phyloP scores from a whole-genome alignment of 1,140 invertebrate genomes.

The Zaprionus capensis region DNA sequence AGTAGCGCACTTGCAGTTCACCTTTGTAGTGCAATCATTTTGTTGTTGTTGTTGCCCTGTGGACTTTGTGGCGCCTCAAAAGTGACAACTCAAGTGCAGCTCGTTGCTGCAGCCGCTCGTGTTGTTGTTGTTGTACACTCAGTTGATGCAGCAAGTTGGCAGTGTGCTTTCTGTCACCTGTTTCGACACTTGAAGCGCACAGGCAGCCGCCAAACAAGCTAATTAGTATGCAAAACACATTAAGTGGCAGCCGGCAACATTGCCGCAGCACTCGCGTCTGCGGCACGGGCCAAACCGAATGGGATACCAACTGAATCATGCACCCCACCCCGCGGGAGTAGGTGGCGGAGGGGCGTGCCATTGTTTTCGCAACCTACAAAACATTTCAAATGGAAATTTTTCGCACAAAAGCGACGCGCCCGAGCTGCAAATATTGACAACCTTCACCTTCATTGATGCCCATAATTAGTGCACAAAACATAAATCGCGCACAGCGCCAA shows the following conservation, averaged over 20 bases:
- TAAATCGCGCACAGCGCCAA: conserved; percentile 31
- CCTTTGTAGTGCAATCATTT: conserved; percentile 3
- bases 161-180: conserved; percentile 65
- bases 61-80: conserved; percentile 43
- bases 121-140: conserved; percentile 28
- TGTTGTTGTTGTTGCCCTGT: conserved; percentile 3
- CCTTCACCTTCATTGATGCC: conserved; percentile 80
- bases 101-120: conserved; percentile 22
- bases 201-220: conserved; percentile 75
- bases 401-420: conserved; percentile 33
- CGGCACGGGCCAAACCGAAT: not conserved
- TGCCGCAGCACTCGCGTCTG: conserved; percentile 61
- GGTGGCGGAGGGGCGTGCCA: not conserved
- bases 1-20: conserved; percentile 21
- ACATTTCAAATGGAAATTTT: conserved; percentile 70
- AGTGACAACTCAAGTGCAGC: conserved; percentile 68
- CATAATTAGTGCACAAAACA: conserved; percentile 64
- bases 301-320: conserved; percentile 7
- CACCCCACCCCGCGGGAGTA: not conserved
- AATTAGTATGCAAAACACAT: conserved; percentile 82
- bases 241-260: conserved; percentile 73
- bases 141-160: conserved; percentile 57
- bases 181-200: conserved; percentile 66
- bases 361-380: conserved; percentile 70
- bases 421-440: conserved; percentile 69